These are phyloP conservation scores for Caloenas nicobarica DNA, from an alignment of 2,113 vertebrate genomes.

Conservation along the genomic window DNA sequence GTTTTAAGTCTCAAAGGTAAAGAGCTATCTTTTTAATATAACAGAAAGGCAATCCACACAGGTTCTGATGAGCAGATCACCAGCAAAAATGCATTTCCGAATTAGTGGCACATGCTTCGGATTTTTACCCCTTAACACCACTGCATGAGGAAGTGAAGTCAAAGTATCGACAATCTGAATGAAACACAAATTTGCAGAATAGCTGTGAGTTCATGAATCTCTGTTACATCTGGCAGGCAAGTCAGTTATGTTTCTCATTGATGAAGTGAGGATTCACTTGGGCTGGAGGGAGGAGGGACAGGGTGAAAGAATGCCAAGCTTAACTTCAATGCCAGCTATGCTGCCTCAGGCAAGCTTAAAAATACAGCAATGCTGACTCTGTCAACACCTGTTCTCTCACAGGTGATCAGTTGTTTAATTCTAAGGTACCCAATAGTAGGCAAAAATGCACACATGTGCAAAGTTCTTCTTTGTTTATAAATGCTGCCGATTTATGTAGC, in stretches of 20 bases:
- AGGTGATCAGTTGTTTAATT: conserved; percentile 35
- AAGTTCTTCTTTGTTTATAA: conserved; percentile 35
- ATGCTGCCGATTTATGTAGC: not conserved
- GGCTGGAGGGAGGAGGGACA: not conserved
- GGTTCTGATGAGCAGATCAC: not conserved
- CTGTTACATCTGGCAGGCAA: not conserved
- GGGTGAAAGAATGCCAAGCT: conserved; percentile 38
- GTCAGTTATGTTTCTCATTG: conserved; percentile 38
- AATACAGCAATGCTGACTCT: conserved; percentile 17
- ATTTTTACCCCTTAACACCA: conserved; percentile 8
- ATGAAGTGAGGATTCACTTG: conserved; percentile 34
- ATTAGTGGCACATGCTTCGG: not conserved
- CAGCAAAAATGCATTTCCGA: not conserved
- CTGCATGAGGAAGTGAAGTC: not conserved
- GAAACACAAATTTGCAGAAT: conserved; percentile 26
- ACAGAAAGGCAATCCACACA: not conserved
- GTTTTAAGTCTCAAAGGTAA: conserved; percentile 32
- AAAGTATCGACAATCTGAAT: not conserved
- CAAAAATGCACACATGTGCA: conserved; percentile 12
- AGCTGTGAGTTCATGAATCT: conserved; percentile 20
- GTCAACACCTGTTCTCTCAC: conserved; percentile 22
- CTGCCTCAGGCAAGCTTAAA: not conserved
- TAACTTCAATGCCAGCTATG: conserved; percentile 14
- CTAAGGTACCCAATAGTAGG: not conserved
- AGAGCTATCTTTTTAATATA: conserved; percentile 15